phyloP scores from a whole-genome alignment of 2,888 invertebrate genomes.

The Mimumesa dahlbomi region DNA sequence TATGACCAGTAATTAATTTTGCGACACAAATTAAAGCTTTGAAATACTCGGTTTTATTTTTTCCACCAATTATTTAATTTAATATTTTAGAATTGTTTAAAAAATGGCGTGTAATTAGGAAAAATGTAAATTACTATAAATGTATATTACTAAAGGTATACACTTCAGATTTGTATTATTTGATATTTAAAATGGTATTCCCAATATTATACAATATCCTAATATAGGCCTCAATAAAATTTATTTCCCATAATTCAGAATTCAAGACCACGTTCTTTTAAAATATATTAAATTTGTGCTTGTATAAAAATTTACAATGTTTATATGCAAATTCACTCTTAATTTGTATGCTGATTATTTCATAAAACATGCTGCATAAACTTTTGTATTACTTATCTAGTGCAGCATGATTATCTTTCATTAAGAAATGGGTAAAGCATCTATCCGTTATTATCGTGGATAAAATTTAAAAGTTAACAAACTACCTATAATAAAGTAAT shows the following conservation, averaged over 20 bases:
- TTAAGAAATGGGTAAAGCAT: conserved; percentile 18
- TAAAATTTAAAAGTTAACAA: conserved; percentile 5
- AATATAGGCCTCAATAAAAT: neutral
- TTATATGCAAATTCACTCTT: neutral
- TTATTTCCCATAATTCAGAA: neutral
- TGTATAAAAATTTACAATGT: neutral
- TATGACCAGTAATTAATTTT: neutral
- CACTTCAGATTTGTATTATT: conserved; percentile 8
- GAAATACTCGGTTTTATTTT: neutral
- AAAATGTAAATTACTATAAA: conserved; percentile 1
- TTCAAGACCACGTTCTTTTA: neutral
- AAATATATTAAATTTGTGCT: neutral
- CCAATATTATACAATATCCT: no score
- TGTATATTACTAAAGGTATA: neutral
- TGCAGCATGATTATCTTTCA: neutral
- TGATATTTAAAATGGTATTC: no score
- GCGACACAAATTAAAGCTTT: neutral
- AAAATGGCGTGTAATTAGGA: neutral
- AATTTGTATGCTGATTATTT: neutral
- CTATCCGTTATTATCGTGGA: conserved; percentile 4
- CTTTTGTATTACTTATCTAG: neutral
- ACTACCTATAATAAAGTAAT: conserved; percentile 9
- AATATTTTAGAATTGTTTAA: neutral
- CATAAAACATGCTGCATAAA: neutral
- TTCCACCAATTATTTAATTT: neutral